Evolutionary conservation across 2,797 vertebrate genomes (phyloP), one percentile per base, ranked within the genome.

Genomic region (Muscicapa comitata): DNA sequence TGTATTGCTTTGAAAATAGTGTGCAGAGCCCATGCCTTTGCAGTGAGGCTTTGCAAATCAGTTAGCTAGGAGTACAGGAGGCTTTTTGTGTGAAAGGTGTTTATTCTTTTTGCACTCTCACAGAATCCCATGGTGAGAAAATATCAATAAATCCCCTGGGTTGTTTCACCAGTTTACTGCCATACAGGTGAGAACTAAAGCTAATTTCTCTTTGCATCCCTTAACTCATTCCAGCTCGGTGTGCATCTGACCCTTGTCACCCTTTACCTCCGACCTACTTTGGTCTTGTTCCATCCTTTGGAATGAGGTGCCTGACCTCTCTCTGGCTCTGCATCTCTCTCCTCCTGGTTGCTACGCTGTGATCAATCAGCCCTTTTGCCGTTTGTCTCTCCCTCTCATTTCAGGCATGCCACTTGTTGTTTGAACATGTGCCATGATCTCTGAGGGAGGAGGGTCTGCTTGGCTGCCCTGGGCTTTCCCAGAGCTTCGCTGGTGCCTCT

Each of bases 391-490:
- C 86, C 73, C 59, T 75, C 63, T 87, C 38, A 2, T 80, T 45
- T 66, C 43, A 11, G 77, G 85, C 70, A 4, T 73, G 85, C 87
- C 86, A 72, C 68, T 90, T 94, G 91, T 91, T 93, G 89, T 87
- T 85, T 95, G 96, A 89, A 55, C 66, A 14, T 72, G 91, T 94
- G 95, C 88, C 59, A 6, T 4, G 59, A 33, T 90, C 65, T 90
- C 14, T 29, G 37, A 13, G 12, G 21, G 50, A 63, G 29, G 11
- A 48, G 53, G 74, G 29, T 45, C 48, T 12, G 28, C 8, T 37
- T 54, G 85, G 48, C 76, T 77, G 73, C 37, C n/a, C 29, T 28
- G 58, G 37, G 47, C 65, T 88, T 92, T 90, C 73, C 67, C 80
- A 48, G 79, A 1, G 1, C 62, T 17, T 1, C 0, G 0, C 66